Evolutionary conservation across 2,113 vertebrate species (phyloP).

Genomic region (Tilapia sparmanii): DNA sequence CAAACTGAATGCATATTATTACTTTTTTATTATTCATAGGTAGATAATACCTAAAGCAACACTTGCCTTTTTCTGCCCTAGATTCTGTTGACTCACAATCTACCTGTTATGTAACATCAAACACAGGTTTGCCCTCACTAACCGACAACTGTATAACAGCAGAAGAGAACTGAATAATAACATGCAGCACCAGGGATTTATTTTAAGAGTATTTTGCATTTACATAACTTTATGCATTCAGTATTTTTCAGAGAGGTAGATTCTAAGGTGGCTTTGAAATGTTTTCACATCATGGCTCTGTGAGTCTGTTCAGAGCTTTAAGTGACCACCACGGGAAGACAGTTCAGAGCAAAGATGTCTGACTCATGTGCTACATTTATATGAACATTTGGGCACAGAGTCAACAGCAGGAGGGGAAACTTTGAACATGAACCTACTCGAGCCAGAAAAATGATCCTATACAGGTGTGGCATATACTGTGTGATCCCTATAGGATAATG

Average conservation of each 20-base stretch:
- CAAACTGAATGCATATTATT: not conserved
- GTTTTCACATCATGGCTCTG: not conserved
- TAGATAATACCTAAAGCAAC: not conserved
- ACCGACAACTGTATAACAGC: not conserved
- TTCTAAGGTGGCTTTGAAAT: not conserved
- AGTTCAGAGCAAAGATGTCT: not conserved
- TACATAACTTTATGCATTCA: not conserved
- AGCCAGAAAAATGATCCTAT: not conserved
- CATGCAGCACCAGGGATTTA: not conserved
- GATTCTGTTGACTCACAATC: not conserved
- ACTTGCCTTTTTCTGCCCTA: not conserved
- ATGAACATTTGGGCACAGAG: not conserved
- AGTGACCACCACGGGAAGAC: not conserved
- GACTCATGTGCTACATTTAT: slow-evolving; percentile 3
- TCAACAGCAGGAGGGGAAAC: slow-evolving; percentile 12
- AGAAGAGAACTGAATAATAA: not conserved
- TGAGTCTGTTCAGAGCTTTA: not conserved
- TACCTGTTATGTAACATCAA: not conserved
- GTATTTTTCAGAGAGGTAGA: not conserved
- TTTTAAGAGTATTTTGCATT: not conserved
- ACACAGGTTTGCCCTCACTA: not conserved
- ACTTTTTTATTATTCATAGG: not conserved
- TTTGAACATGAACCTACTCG: not conserved
- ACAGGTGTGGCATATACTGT: not conserved
- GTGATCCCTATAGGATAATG: not conserved